Evolutionary conservation across 2,113 vertebrate genomes (phyloP), one percentile per base, ranked within the genome.

Genomic region (Melozone crissalis): DNA sequence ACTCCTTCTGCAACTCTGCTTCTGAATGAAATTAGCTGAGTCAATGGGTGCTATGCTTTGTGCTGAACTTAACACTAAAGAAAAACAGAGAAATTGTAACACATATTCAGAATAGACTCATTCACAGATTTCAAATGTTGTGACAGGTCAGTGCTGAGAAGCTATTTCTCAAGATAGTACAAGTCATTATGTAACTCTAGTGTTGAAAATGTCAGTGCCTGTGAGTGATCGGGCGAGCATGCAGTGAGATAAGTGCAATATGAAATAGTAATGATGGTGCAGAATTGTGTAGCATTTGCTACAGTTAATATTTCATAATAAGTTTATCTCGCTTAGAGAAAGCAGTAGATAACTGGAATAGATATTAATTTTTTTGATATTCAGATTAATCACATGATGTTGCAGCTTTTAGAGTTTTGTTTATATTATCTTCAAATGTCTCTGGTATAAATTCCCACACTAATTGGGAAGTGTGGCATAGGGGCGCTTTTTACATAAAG

Each of bases 231-330:
- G 1, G 74, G 67, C 57, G 94, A 76, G 76, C 81, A 89, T 76
- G 65, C 54, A 80, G 81, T 67, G 91, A 91, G 55, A 52, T 79
- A 91, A 93, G 72, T 58, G 43, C 44, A 76, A 31, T 59, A 95
- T 93, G 52, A 96, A 97, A 71, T 93, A 93, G 90, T 95, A 91
- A 89, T 84, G 79, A 85, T 65, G 18, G 55, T 85, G 76, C 78
- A 92, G 68, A 83, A 89, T 87, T 76, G 37, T 66, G 63, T 59
- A 84, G 65, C 88, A 79, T 94, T 91, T 77, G 47, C 35, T 68
- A 21, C 65, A 63, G 65, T 91, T 93, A 90, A 79, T 93, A 95
- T 91, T 96, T 94, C 80, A 89, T 95, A 87, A 10, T 54, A 86
- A 86, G n/a, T 73, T 71, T 46, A 63, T 62, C 67, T 78, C 85